phyloP scores from a whole-genome alignment of 2,888 invertebrate species.

The Seira musarum region DNA sequence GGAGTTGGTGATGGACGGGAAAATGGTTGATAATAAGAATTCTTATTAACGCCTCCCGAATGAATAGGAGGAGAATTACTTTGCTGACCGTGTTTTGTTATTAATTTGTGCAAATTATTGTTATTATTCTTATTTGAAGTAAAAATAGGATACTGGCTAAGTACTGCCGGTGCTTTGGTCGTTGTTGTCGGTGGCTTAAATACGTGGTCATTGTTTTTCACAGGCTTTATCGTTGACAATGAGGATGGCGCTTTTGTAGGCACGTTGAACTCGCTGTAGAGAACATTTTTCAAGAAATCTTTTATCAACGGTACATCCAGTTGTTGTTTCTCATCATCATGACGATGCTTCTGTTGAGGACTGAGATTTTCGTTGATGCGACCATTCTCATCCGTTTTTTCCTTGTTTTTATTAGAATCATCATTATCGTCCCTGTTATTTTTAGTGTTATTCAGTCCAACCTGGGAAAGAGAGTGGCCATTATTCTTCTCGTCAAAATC shows the following conservation, averaged over 20 bases:
- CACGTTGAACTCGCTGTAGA: constrained; percentile 66
- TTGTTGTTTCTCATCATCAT: constrained; percentile 60
- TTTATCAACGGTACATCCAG: constrained; percentile 69
- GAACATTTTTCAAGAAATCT: constrained; percentile 69
- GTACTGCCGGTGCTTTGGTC: constrained; percentile 22
- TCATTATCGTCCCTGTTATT: constrained; percentile 31
- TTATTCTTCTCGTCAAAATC: constrained; percentile 41
- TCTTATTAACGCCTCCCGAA: constrained; percentile 17
- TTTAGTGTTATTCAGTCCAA: constrained; percentile 39
- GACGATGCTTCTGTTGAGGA: constrained; percentile 22
- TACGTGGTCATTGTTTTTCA: constrained; percentile 18
- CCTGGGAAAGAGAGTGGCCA: constrained; percentile 41
- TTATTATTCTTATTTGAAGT: background rate
- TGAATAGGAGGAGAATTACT: constrained; percentile 14
- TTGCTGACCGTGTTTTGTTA: constrained; percentile 41
- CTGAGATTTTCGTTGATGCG: too few relatives aligned
- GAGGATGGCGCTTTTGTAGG: constrained; percentile 23
- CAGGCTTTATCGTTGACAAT: background rate
- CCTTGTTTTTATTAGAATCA: constrained; percentile 37
- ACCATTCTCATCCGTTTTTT: constrained; percentile 19
- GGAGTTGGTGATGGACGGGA: constrained; percentile 42
- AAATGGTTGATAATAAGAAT: constrained; percentile 36
- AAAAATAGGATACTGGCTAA: constrained; percentile 38
- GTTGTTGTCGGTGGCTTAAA: constrained; percentile 11
- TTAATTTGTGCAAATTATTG: constrained; percentile 39